Evolutionary conservation across 30 jellyfish, hydroid and myxozoan genomes (phyloP).

Genomic region (Aurelia coerulea): DNA sequence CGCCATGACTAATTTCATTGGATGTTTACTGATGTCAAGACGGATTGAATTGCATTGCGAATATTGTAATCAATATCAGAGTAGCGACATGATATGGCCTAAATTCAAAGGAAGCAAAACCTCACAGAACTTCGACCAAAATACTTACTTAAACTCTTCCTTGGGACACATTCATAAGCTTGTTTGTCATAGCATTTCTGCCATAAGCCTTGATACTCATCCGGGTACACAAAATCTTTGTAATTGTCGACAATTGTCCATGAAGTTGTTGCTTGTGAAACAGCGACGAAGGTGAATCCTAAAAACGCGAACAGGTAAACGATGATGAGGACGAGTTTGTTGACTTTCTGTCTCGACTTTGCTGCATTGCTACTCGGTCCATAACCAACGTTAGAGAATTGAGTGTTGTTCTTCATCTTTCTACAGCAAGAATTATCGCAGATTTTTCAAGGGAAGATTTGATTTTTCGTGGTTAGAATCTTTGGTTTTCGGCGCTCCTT

Average conservation of each 20-base stretch:
- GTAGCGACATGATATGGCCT: too few relatives aligned
- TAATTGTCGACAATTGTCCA: slow-evolving; percentile 76
- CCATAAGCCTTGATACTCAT: slow-evolving; percentile 82
- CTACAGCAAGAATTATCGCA: too few relatives aligned
- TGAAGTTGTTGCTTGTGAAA: slow-evolving; percentile 76
- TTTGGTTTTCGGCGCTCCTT: slow-evolving; percentile 21
- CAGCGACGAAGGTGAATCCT: slow-evolving; percentile 68
- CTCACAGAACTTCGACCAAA: too few relatives aligned
- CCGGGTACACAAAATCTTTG: slow-evolving; percentile 65
- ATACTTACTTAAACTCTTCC: slow-evolving; percentile 58
- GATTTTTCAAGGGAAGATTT: too few relatives aligned
- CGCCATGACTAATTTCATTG: too few relatives aligned
- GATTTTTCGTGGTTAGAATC: too few relatives aligned
- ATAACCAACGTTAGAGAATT: slow-evolving; percentile 18
- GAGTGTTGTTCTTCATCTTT: slow-evolving; percentile 26
- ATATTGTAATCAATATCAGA: too few relatives aligned
- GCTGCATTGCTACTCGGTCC: slow-evolving; percentile 35
- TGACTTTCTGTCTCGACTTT: slow-evolving; percentile 18
- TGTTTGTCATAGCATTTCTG: slow-evolving; percentile 56
- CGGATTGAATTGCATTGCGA: too few relatives aligned
- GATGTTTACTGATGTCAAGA: too few relatives aligned
- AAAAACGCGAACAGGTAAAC: slow-evolving; percentile 64
- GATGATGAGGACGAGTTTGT: slow-evolving; percentile 26
- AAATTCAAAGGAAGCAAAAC: too few relatives aligned
- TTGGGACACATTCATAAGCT: slow-evolving; percentile 55